Conservation (phyloP, 2,888 invertebrate genomes). For the Thera britannica region DNA sequence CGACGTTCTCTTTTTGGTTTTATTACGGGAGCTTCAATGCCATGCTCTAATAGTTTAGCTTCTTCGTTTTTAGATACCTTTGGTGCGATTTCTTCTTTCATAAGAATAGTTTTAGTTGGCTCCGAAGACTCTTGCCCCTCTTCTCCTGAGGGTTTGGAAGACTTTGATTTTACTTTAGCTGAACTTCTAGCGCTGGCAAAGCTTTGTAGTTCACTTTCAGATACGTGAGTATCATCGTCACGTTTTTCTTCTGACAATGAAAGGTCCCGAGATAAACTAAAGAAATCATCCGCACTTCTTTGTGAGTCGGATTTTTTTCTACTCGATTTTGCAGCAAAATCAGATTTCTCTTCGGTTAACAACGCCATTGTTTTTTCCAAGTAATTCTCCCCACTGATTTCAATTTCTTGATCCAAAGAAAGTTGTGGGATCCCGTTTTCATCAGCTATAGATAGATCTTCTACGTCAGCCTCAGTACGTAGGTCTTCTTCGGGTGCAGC, state of each 20-base stretch:
- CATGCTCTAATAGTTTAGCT: constrained; percentile 16
- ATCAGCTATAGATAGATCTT: constrained; percentile 93
- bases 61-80: constrained; percentile 39
- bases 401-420: constrained; percentile 82
- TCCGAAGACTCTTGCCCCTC: constrained; percentile 67
- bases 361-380: constrained; percentile 77
- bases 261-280: constrained; percentile 86
- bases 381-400: constrained; percentile 83
- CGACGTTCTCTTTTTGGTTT: constrained; percentile 68
- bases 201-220: constrained; percentile 87
- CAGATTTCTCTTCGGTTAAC: constrained; percentile 81
- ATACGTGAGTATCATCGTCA: constrained; percentile 84
- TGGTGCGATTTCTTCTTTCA: constrained; percentile 61
- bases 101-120: constrained; percentile 59
- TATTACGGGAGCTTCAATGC: constrained; percentile 41
- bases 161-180: constrained; percentile 72
- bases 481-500: constrained; percentile 91
- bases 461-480: constrained; percentile 93
- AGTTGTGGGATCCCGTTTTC: constrained; percentile 83
- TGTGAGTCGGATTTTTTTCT: constrained; percentile 88
- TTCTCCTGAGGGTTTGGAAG: constrained; percentile 62
- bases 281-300: constrained; percentile 86
- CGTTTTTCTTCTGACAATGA: constrained; percentile 86
- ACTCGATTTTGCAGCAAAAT: constrained; percentile 83
- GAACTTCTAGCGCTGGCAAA: constrained; percentile 88